A percentile compares a stretch with the other conserved stretches of the same genome.
Evolutionary conservation across 2,113 vertebrate genomes (phyloP).

Genomic region (Microcebus jonahi): DNA sequence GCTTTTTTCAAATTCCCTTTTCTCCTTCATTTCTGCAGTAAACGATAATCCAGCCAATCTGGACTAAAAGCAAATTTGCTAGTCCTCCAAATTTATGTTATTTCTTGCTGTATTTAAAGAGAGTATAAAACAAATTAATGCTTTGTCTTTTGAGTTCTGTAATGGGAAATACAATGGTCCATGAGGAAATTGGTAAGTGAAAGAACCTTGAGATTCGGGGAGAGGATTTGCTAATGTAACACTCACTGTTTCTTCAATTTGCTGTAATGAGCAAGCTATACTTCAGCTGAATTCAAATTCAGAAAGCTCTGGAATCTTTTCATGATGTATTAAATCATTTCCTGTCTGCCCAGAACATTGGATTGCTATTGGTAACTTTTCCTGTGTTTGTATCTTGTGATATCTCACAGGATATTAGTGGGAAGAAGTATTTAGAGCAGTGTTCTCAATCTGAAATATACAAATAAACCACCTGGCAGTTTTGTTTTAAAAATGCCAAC

Average conservation of each 20-base stretch:
- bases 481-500: background rate
- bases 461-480: background rate
- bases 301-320: background rate
- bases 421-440: conserved; percentile 29
- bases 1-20: background rate
- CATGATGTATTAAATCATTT: conserved; percentile 85
- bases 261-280: background rate
- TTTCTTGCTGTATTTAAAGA: background rate
- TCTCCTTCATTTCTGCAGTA: background rate
- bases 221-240: background rate
- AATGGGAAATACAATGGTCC: background rate
- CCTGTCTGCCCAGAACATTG: conserved; percentile 77
- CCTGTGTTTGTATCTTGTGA: conserved; percentile 88
- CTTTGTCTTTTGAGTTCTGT: background rate
- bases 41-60: background rate
- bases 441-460: background rate
- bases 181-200: background rate
- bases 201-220: background rate
- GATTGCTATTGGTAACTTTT: conserved; percentile 86
- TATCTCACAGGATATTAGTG: conserved; percentile 76
- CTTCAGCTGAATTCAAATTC: background rate
- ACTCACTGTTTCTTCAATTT: background rate
- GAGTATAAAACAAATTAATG: background rate
- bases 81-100: background rate
- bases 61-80: background rate